Conservation (phyloP, 92 coral and sea anemone species). For the Zoanthus sociatus region DNA sequence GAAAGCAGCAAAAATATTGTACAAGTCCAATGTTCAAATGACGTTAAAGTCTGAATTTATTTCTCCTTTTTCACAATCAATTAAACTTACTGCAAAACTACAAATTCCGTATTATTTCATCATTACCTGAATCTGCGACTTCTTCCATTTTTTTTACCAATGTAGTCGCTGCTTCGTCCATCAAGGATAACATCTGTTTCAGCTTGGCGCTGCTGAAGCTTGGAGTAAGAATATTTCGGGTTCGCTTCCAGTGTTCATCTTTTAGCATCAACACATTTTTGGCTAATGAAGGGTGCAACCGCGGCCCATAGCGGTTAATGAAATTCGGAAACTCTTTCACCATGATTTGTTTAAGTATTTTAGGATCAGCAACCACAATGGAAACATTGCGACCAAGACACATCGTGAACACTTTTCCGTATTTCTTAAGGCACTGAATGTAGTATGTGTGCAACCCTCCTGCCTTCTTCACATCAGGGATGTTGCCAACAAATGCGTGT, state of each 20-base stretch:
- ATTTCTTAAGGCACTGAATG: constrained; percentile 69
- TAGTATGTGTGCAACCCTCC: constrained; percentile 73
- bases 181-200: constrained; percentile 69
- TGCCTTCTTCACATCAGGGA: constrained; percentile 62
- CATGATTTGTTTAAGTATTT: constrained; percentile 67
- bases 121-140: constrained; percentile 70
- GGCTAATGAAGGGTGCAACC: constrained; percentile 21
- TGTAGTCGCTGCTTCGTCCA: constrained; percentile 64
- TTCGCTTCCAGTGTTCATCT: constrained; percentile 76
- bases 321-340: constrained; percentile 80
- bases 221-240: constrained; percentile 71
- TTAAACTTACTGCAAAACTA: not conserved
- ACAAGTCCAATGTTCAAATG: no score
- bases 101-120: no score
- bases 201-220: constrained; percentile 68
- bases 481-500: constrained; percentile 71
- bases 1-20: no score
- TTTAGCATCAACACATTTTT: constrained; percentile 50
- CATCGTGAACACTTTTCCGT: constrained; percentile 72
- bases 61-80: no score
- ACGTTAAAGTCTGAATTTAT: no score
- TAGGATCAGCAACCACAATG: constrained; percentile 74
- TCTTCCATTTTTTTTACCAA: constrained; percentile 68
- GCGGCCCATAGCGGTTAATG: constrained; percentile 60
- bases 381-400: constrained; percentile 62